Evolutionary conservation across 2,797 vertebrate genomes (phyloP).

Genomic region (Forpus xanthops): DNA sequence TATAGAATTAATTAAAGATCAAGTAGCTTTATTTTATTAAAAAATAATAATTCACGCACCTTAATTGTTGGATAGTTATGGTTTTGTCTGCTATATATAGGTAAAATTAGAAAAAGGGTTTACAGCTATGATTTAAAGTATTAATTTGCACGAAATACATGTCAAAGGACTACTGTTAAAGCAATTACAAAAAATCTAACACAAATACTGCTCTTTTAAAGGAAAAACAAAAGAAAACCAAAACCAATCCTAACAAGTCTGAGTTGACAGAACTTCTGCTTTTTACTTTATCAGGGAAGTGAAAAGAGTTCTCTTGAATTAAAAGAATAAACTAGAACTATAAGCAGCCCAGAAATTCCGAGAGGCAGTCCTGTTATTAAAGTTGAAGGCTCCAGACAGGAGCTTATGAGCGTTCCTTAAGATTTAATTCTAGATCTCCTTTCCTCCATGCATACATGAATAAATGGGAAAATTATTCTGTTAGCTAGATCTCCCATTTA

Average conservation of each 20-base stretch:
- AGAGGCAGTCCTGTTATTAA: constrained; percentile 15
- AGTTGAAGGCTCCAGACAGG: constrained; percentile 24
- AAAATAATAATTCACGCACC: constrained; percentile 12
- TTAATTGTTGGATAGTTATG: neutral
- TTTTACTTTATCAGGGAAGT: neutral
- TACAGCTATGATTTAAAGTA: neutral
- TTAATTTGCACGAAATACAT: neutral
- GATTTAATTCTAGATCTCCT: constrained; percentile 75
- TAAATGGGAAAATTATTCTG: constrained; percentile 70
- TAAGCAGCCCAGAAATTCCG: constrained; percentile 24
- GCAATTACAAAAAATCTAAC: neutral
- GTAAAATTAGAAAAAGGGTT: neutral
- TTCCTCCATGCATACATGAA: constrained; percentile 62
- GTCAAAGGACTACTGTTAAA: neutral
- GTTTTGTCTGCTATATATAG: neutral
- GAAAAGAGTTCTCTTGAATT: neutral
- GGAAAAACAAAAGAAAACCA: neutral
- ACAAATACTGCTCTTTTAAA: neutral
- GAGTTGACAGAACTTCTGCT: neutral
- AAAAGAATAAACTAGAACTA: constrained; percentile 22
- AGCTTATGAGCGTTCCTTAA: constrained; percentile 54
- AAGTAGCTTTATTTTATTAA: neutral
- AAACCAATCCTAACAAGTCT: neutral
- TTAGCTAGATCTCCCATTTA: constrained; percentile 58
- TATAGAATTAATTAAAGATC: neutral